Evolutionary conservation across 2,888 invertebrate genomes (phyloP), one percentile per base, ranked within the genome.

Genomic region (Phlogophora meticulosa): DNA sequence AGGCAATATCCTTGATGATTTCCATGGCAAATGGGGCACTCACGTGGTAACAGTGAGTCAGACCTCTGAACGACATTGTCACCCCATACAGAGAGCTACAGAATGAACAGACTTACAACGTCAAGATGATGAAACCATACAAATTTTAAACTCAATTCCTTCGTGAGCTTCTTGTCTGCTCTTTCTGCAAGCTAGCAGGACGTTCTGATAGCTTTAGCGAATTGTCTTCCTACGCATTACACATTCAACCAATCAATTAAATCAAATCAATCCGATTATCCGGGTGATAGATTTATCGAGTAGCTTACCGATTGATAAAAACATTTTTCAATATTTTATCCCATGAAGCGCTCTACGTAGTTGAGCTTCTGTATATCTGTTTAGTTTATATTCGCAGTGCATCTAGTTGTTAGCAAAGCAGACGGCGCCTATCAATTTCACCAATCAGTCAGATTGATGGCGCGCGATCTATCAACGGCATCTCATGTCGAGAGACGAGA

Each of bases 371-470:
- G 75, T 40, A 13, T 28, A 0, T 20, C 0, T 28, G 28, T 28
- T 55, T n/a, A 40, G n/a, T 62, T 62, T 34, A 32, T 10, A 43
- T 32, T 48, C 28, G n/a, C 40, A 59, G 40, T 78, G 87, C 84
- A 87, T 80, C 68, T 76, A 79, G 76, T 84, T 82, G 80, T 82
- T 79, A 80, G 82, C 74, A 60, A 79, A 52, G 83, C 84, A 91
- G 92, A 92, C 92, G 93, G 92, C 92, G 93, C 93, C 92, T 92
- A 87, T 89, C 92, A 92, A 93, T 93, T 93, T 90, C 85, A 88
- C 87, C 92, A 93, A 93, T 92, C 88, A 92, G 83, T 85, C 88
- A 88, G 89, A 91, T 91, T 91, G 91, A 90, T 89, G 87, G 86
- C 88, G 81, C 84, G 86, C 86, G 84, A 88, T 90, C 87, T 87